These are phyloP conservation scores for Deroplatys truncata DNA, from an alignment of 2,888 invertebrate species.

Conservation along the genomic window DNA sequence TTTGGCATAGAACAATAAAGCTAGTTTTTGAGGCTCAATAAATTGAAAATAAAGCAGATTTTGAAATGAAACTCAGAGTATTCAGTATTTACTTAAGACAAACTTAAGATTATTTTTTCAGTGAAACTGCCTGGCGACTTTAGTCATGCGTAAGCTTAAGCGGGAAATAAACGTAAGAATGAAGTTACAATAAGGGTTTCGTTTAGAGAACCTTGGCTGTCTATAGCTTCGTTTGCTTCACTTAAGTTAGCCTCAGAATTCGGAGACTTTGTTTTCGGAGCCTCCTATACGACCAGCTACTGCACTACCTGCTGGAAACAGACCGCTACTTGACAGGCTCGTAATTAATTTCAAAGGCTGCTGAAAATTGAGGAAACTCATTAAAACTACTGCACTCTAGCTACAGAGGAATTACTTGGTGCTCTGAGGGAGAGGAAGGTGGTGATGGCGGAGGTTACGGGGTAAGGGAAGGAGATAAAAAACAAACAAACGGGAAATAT, in stretches of 20 bases:
- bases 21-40: too few species aligned
- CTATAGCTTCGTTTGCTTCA: too few species aligned
- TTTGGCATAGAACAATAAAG: too few species aligned
- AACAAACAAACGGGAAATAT: background rate
- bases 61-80: too few species aligned
- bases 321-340: conserved; percentile 24
- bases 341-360: conserved; percentile 28
- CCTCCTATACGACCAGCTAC: background rate
- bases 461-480: background rate
- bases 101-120: too few species aligned
- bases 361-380: conserved; percentile 30
- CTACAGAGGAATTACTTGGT: background rate
- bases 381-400: conserved; percentile 22
- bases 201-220: too few species aligned
- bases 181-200: too few species aligned
- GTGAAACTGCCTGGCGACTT: too few species aligned
- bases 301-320: conserved; percentile 10
- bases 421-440: background rate
- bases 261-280: background rate
- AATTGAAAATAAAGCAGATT: too few species aligned
- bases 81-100: too few species aligned
- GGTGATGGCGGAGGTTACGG: background rate
- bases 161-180: too few species aligned
- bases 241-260: background rate
- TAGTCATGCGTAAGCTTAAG: too few species aligned